Base-by-base conservation (phyloP, 2,797 vertebrate species). In the Heteromormyrus szaboi region DNA sequence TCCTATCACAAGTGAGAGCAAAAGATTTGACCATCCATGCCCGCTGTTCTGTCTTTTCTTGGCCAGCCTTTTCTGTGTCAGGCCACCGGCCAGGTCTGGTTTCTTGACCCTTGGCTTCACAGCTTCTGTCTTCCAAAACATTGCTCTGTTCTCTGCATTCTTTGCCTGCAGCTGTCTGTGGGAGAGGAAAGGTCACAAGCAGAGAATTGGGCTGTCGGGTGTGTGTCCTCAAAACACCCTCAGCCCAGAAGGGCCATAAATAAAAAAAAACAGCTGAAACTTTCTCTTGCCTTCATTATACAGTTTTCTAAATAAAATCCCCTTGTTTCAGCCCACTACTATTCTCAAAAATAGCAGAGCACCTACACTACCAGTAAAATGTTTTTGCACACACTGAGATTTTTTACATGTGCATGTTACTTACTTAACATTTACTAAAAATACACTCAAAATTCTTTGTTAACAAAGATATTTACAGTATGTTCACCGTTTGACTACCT, bases 1-100 rank as follows among this genome's bases (percentile, higher is more conserved):
- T 29, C 90, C 87, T 62, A 14, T 76, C 41, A 48, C 51, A 33
- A 29, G 25, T 29, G 9, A 65, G 25, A 65, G 22, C 62, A 11
- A 12, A 14, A 41, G 33, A 37, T 83, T 22, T 83, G 19, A 83
- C 79, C 79, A 19, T 90, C 85, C 84, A 1, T 54, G 83, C 25
- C 29, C 53, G 11, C 41, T 29, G 29, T 46, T 79, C 37, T 65
- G 88, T 91, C 89, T 53, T 88, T 90, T 92, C 88, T 0, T 87
- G 88, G 89, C 91, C 88, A 91, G 90, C 88, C 90, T 89, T 91
- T 89, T 91, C 72, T 88, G 44, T 89, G 54, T 65, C 89, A 81
- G 90, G 90, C 81, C 48, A 19, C 44, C 41, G 37, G 54, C 44
- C 53, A 65, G 53, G 54, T 68, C 33, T 25, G 86, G 44, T 85